Conservation (phyloP, 2,113 vertebrate genomes). For the Psittacula cyanocephala region DNA sequence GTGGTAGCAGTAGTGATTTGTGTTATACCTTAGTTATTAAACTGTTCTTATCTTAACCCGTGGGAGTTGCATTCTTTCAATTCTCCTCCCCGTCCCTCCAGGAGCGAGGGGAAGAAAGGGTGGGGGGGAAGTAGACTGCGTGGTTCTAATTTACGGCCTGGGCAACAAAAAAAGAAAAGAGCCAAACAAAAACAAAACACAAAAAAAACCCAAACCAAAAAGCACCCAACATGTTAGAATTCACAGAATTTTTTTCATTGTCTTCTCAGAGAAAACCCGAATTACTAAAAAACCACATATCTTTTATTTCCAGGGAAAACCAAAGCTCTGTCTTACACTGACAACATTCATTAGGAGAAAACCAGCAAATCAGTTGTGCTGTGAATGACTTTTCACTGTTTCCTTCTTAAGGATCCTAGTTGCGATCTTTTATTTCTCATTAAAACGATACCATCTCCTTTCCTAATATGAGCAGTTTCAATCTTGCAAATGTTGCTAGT, state of each 20-base stretch:
- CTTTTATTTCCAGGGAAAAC: neutral
- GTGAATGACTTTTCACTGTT: neutral
- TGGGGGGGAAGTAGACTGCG: too few species aligned
- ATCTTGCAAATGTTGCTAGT: constrained; percentile 10
- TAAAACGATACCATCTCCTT: constrained; percentile 40
- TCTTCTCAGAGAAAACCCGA: neutral
- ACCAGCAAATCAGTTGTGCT: neutral
- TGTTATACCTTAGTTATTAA: too few species aligned
- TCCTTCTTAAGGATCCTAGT: neutral
- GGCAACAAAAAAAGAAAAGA: neutral
- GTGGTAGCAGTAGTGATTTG: too few species aligned
- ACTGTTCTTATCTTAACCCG: too few species aligned
- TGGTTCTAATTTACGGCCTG: too few species aligned
- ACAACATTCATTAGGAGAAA: neutral
- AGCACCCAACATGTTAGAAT: neutral
- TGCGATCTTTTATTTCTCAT: constrained; percentile 30
- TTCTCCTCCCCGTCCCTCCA: too few species aligned
- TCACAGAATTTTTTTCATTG: neutral
- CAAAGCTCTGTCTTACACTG: neutral
- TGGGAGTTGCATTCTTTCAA: too few species aligned
- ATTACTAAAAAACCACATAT: neutral
- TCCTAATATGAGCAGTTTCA: constrained; percentile 16
- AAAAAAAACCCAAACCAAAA: neutral
- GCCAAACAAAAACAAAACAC: neutral
- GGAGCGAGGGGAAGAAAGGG: too few species aligned